Evolutionary conservation across 2,888 invertebrate genomes (phyloP).

Genomic region (Scaptomyza flava): DNA sequence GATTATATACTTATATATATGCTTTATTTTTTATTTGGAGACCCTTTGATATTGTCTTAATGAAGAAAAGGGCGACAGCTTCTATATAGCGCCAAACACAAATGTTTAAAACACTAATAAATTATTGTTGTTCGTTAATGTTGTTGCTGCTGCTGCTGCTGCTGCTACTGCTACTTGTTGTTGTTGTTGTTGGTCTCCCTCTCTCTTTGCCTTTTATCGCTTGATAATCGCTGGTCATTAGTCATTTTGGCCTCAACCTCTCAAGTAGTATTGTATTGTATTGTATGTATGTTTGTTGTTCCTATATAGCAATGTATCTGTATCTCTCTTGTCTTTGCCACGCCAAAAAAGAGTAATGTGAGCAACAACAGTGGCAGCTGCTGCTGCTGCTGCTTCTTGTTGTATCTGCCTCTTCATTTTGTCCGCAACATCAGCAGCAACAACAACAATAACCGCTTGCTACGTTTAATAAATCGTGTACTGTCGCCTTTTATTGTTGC

Average conservation of each 20-base stretch:
- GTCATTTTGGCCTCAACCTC: conserved; percentile 81
- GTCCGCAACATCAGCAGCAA: conserved; percentile 43
- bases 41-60: conserved; percentile 69
- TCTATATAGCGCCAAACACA: conserved; percentile 72
- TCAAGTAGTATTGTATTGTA: conserved; percentile 53
- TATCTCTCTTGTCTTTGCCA: conserved; percentile 63
- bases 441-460: conserved; percentile 45
- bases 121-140: conserved; percentile 58
- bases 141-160: conserved; percentile 21
- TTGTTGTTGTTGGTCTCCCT: conserved; percentile 48
- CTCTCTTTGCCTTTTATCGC: conserved; percentile 75
- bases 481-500: conserved; percentile 81
- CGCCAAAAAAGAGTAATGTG: conserved; percentile 80
- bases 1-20: conserved; percentile 13
- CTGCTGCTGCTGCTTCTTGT: conserved; percentile 53
- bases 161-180: conserved; percentile 28
- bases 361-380: conserved; percentile 79
- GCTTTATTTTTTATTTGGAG: conserved; percentile 22
- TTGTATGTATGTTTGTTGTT: conserved; percentile 65
- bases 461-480: conserved; percentile 79
- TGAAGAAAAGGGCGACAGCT: conserved; percentile 67
- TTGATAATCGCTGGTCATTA: conserved; percentile 83
- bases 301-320: conserved; percentile 76
- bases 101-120: conserved; percentile 81
- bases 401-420: conserved; percentile 70